Conservation (phyloP, 2,797 vertebrate genomes). For the Antennarius maculatus region DNA sequence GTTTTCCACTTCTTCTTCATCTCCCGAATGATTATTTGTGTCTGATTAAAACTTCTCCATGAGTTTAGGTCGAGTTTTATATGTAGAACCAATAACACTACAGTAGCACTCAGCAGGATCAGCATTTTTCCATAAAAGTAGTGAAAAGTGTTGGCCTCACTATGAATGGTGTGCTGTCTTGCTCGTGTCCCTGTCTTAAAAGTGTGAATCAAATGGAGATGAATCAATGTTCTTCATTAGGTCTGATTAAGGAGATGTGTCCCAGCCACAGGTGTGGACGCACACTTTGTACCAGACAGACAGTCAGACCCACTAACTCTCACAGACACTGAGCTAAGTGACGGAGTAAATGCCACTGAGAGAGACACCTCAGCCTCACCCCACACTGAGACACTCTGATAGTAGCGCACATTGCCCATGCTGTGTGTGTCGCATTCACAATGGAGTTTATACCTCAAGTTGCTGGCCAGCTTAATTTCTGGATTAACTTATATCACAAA, state of each 20-base stretch:
- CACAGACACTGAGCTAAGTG: constrained; percentile 52
- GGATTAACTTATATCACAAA: background rate
- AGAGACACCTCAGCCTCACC: constrained; percentile 56
- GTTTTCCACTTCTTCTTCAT: constrained; percentile 5
- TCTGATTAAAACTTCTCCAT: constrained; percentile 31
- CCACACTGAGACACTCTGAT: constrained; percentile 60
- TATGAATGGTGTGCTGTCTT: constrained; percentile 7
- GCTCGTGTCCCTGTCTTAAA: constrained; percentile 42
- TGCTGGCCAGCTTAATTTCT: background rate
- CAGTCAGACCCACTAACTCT: constrained; percentile 18
- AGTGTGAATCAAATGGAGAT: constrained; percentile 73
- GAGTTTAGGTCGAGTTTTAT: constrained; percentile 26
- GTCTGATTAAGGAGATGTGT: constrained; percentile 65
- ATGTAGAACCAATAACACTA: constrained; percentile 19
- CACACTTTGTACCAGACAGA: constrained; percentile 74
- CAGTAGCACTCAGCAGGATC: constrained; percentile 18
- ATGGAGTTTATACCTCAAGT: constrained; percentile 29
- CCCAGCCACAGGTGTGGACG: constrained; percentile 64
- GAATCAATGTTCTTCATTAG: constrained; percentile 80
- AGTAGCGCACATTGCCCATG: constrained; percentile 38
- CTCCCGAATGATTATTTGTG: constrained; percentile 2
- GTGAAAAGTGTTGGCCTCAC: constrained; percentile 12
- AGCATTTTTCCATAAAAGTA: constrained; percentile 17
- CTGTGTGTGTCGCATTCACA: constrained; percentile 51
- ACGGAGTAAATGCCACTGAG: constrained; percentile 64